A percentile compares a stretch with the other conserved stretches of the same genome.
Conservation (phyloP, 23 tunicate species). For the Pegea sp. region DNA sequence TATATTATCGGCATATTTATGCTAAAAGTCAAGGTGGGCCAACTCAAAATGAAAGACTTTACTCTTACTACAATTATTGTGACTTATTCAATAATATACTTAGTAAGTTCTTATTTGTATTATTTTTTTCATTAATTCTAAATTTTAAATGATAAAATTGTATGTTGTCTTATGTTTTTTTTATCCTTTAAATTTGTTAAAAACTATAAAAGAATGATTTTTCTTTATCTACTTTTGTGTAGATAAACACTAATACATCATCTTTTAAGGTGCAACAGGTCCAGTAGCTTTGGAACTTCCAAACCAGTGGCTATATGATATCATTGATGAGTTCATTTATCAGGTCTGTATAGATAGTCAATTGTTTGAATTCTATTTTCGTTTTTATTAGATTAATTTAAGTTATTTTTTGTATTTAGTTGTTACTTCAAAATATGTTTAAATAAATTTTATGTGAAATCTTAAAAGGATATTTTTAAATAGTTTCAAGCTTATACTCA, state of each 20-base stretch:
- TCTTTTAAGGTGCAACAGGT: slow-evolving; percentile 41
- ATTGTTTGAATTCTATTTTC: not conserved
- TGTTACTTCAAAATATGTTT: not conserved
- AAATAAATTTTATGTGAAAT: not conserved
- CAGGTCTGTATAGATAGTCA: slow-evolving; percentile 14
- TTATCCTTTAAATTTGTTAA: not conserved
- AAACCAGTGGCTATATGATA: slow-evolving; percentile 98
- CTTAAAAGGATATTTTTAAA: not conserved
- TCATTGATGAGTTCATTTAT: slow-evolving; percentile 95
- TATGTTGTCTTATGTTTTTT: slow-evolving; percentile 1
- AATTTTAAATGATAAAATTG: not conserved
- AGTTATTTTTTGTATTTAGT: not conserved
- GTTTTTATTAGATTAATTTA: not conserved
- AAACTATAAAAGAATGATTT: not conserved
- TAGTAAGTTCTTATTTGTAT: slow-evolving; percentile 14
- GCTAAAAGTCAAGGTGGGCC: slow-evolving; percentile 62
- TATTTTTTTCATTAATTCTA: not conserved
- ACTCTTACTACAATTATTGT: slow-evolving; percentile 96
- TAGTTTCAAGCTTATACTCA: slow-evolving; percentile 94
- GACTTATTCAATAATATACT: slow-evolving; percentile 92
- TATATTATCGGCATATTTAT: slow-evolving; percentile 81
- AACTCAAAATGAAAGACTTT: slow-evolving; percentile 69
- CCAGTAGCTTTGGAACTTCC: slow-evolving; percentile 65
- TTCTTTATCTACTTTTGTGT: no score
- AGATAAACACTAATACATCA: no score